These are phyloP conservation scores for Anagrus nilaparvatae DNA, from an alignment of 1,140 invertebrate genomes.

Conservation along the genomic window DNA sequence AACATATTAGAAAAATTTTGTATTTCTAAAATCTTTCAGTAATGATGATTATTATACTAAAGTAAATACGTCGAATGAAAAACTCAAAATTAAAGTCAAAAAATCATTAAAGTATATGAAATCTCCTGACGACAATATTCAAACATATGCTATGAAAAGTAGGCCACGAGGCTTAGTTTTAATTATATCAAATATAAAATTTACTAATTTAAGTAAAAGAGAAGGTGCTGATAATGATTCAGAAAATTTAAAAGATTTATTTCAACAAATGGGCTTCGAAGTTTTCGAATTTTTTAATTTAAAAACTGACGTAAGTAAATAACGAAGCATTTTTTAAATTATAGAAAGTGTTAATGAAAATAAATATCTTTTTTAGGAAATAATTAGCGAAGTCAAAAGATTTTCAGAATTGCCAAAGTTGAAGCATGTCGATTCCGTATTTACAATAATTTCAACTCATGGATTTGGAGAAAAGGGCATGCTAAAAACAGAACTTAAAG, in stretches of 20 bases:
- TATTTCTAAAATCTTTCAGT: too few relatives aligned
- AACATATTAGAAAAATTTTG: too few relatives aligned
- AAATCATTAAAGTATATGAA: slow-evolving; percentile 29
- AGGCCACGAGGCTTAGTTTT: slow-evolving; percentile 46
- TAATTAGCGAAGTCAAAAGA: slow-evolving; percentile 25
- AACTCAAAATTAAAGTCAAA: slow-evolving; percentile 23
- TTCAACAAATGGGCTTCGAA: slow-evolving; percentile 44
- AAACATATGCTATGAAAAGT: slow-evolving; percentile 39
- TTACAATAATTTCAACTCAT: slow-evolving; percentile 49
- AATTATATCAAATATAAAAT: slow-evolving; percentile 44
- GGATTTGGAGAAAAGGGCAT: slow-evolving; percentile 37
- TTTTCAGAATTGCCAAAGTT: slow-evolving; percentile 31
- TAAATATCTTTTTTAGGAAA: slow-evolving; percentile 32
- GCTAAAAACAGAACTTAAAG: slow-evolving; percentile 27
- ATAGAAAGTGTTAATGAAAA: too few relatives aligned
- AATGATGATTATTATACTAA: slow-evolving; percentile 19
- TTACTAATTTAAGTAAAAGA: slow-evolving; percentile 22
- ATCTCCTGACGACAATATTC: slow-evolving; percentile 17
- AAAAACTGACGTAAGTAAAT: slow-evolving; percentile 28
- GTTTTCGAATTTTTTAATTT: slow-evolving; percentile 35
- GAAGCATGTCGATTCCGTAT: too few relatives aligned
- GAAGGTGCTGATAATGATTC: slow-evolving; percentile 41
- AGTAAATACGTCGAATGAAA: slow-evolving; percentile 14
- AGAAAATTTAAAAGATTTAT: slow-evolving; percentile 39
- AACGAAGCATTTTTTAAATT: too few relatives aligned